Base-by-base conservation (phyloP, 2,888 invertebrate genomes). In the Chrysomela aeneicollis region DNA sequence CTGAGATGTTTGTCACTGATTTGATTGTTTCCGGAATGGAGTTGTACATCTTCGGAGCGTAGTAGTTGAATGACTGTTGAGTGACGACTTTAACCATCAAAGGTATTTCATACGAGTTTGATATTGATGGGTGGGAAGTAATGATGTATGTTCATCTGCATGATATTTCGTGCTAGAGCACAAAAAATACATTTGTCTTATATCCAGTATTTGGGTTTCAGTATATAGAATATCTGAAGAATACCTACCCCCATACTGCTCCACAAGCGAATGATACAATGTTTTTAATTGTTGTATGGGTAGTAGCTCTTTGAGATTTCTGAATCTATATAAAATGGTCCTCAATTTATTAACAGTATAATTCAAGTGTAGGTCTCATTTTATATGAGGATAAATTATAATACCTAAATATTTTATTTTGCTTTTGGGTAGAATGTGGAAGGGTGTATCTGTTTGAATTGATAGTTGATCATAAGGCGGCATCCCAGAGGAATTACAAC, bases 231-330 rank as follows among this genome's bases (percentile, higher is more conserved):
- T n/a, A n/a, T n/a, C n/a, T n/a, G n/a, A n/a, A n/a, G n/a, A n/a
- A n/a, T n/a, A n/a, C n/a, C n/a, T n/a, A n/a, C n/a, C 15, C 42
- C 42, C 42, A 42, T 6, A 15, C 42, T 15, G 42, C 49, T 51
- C 51, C 17, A 51, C 51, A 26, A 51, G n/a, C 1, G 12, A 26
- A 17, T 51, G 12, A n/a, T 51, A 51, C 12, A 51, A 51, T 8
- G 51, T 21, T 51, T 15, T 42, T 12, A 51, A 12, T 12, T 26
- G 8, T 1, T 30, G 6, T 15, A 51, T 2, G 1, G 51, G 30
- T n/a, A 22, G n/a, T 15, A 51, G 12, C 26, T 51, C 12, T 51
- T 51, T 51, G 3, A 51, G 51, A 26, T 51, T 51, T n/a, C 51
- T 51, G n/a, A 51, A 51, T 51, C 26, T 51, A 8, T 6, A 51